phyloP scores from a whole-genome alignment of 2,888 invertebrate genomes.

The Phyllotreta cruciferae region DNA sequence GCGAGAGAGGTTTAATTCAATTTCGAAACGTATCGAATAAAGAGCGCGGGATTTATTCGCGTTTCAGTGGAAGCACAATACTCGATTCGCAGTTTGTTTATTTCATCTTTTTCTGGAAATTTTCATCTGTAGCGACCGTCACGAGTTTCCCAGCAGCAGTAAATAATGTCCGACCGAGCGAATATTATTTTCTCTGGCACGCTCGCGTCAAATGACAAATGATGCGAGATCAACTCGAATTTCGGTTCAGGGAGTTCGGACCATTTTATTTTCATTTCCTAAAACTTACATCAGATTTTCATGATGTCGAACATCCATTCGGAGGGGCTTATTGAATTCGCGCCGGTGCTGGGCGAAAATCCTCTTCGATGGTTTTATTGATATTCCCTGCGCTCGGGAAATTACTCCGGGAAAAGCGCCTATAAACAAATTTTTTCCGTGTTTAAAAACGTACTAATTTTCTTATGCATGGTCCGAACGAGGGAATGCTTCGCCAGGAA shows the following conservation, averaged over 20 bases:
- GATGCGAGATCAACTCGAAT: slow-evolving; percentile 21
- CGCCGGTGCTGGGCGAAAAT: background rate
- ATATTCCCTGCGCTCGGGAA: background rate
- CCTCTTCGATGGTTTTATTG: background rate
- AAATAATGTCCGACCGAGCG: background rate
- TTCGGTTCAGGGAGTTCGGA: slow-evolving; percentile 17
- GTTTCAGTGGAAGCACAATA: too few relatives aligned
- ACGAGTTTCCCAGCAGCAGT: background rate
- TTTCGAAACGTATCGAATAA: too few relatives aligned
- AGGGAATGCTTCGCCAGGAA: too few relatives aligned
- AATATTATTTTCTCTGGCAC: slow-evolving; percentile 21
- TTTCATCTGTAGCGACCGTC: background rate
- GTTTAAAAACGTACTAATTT: too few relatives aligned
- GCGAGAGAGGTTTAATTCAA: too few relatives aligned
- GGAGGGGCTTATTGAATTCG: slow-evolving; percentile 12
- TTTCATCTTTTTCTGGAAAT: too few relatives aligned
- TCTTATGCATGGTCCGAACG: too few relatives aligned
- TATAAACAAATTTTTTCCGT: too few relatives aligned
- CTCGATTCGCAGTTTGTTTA: too few relatives aligned
- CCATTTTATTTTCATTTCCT: slow-evolving; percentile 23
- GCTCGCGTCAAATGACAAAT: slow-evolving; percentile 22
- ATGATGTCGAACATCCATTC: slow-evolving; percentile 15
- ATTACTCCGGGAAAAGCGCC: background rate
- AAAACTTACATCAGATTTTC: slow-evolving; percentile 23
- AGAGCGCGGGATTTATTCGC: too few relatives aligned